Percentiles rank a stretch among this genome's conserved stretches.
phyloP scores from a whole-genome alignment of 2,888 invertebrate species.

The Chironomus riparius region DNA sequence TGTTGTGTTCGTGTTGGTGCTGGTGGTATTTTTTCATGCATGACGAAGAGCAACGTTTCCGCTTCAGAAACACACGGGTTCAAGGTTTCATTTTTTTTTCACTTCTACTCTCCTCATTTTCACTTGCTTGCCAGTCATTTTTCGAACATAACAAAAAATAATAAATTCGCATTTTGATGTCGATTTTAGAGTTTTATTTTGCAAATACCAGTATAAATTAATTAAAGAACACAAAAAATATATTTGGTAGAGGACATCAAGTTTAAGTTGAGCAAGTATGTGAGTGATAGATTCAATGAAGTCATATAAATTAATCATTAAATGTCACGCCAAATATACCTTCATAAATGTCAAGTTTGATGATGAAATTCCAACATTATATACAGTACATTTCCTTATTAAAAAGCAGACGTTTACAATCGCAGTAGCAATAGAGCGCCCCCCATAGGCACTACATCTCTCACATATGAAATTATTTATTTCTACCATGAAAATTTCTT shows the following conservation, averaged over 20 bases:
- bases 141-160: too few relatives aligned
- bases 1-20: not conserved
- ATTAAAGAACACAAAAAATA: not conserved
- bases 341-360: conserved; percentile 4
- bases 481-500: not conserved
- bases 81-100: conserved; percentile 17
- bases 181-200: too few relatives aligned
- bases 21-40: conserved; percentile 20
- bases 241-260: too few relatives aligned
- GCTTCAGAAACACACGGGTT: conserved; percentile 14
- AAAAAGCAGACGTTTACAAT: not conserved
- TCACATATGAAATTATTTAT: not conserved
- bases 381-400: not conserved
- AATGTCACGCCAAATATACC: not conserved
- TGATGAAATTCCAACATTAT: not conserved
- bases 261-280: not conserved
- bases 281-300: not conserved
- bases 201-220: not conserved
- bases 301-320: not conserved
- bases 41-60: conserved; percentile 25
- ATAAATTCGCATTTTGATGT: too few relatives aligned
- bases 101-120: not conserved
- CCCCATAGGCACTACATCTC: not conserved
- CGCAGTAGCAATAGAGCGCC: not conserved
- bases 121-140: too few relatives aligned